These are phyloP conservation scores for Geophilus truncorum DNA, from an alignment of 2,888 invertebrate species.

Conservation along the genomic window DNA sequence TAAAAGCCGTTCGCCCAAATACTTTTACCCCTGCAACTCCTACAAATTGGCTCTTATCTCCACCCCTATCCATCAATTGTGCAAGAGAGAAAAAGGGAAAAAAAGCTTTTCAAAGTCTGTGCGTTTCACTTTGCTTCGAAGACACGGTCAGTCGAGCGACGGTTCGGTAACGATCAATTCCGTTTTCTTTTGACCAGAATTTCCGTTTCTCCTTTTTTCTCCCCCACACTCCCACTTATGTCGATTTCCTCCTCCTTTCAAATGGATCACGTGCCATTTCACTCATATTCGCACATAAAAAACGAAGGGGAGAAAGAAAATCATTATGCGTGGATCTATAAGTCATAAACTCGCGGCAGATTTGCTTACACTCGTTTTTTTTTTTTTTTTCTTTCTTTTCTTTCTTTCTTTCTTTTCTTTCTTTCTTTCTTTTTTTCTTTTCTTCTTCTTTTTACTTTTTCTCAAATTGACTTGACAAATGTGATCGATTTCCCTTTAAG, in stretches of 20 bases:
- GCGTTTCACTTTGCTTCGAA: conserved; percentile 1
- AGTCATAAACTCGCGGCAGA: neutral
- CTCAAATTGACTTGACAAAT: neutral
- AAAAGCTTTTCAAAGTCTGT: neutral
- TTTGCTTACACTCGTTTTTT: too few relatives aligned
- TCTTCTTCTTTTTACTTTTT: neutral
- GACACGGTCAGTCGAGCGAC: neutral
- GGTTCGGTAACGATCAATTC: conserved; percentile 8
- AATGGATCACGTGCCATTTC: conserved; percentile 5
- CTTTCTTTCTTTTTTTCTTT: too few relatives aligned
- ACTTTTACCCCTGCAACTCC: conserved; percentile 1
- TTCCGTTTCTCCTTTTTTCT: neutral
- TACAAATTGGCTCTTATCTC: conserved; percentile 17
- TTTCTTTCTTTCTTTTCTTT: too few relatives aligned
- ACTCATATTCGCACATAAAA: conserved; percentile 7
- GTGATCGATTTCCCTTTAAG: neutral
- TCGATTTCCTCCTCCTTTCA: conserved; percentile 1
- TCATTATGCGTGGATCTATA: neutral
- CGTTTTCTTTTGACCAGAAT: conserved; percentile 17
- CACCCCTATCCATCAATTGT: conserved; percentile 15
- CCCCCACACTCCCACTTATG: neutral
- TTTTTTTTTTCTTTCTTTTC: too few relatives aligned
- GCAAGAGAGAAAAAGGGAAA: neutral
- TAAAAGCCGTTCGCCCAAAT: neutral
- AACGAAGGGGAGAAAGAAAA: neutral